phyloP scores from a whole-genome alignment of 2,113 vertebrate genomes.

The Odocoileus hemionus region DNA sequence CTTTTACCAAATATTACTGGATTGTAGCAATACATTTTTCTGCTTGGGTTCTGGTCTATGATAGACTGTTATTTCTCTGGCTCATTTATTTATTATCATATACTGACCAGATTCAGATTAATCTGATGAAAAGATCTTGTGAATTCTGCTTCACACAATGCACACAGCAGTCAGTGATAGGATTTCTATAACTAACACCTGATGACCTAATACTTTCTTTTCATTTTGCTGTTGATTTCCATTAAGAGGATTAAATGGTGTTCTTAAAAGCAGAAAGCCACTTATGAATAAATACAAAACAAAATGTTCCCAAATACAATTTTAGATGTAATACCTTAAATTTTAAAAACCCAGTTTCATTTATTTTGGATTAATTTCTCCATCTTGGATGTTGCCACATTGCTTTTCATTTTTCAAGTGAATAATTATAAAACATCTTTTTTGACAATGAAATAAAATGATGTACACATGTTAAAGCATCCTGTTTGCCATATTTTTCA shows the following conservation, averaged over 20 bases:
- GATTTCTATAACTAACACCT: neutral
- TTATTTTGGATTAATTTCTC: slow-evolving; percentile 23
- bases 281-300: neutral
- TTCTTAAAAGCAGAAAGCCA: neutral
- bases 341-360: neutral
- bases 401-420: neutral
- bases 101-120: neutral
- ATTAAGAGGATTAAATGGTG: neutral
- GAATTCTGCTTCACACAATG: neutral
- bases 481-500: neutral
- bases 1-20: neutral
- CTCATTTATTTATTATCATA: neutral
- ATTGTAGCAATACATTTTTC: neutral
- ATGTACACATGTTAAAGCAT: neutral
- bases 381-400: neutral
- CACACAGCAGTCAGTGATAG: neutral
- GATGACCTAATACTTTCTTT: neutral
- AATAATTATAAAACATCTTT: slow-evolving; percentile 17
- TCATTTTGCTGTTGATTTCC: neutral
- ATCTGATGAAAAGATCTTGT: neutral
- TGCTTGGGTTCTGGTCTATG: neutral
- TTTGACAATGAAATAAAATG: neutral
- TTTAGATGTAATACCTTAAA: neutral
- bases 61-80: neutral
- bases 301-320: neutral